These are phyloP conservation scores for Apodemus sylvaticus DNA, from an alignment of 2,113 vertebrate genomes.

Conservation along the genomic window DNA sequence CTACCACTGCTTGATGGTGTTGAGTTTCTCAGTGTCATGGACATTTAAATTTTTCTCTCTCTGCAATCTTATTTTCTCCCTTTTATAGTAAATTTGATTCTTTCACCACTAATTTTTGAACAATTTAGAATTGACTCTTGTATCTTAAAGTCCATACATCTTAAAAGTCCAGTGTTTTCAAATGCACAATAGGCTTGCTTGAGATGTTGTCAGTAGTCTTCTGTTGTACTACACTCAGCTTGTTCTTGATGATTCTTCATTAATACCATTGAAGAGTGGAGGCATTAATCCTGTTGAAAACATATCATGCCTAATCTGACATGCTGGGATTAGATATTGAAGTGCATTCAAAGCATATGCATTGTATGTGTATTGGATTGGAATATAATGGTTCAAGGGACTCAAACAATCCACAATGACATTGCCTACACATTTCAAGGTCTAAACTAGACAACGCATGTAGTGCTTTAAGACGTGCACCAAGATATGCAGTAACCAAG, in stretches of 20 bases:
- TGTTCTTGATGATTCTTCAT: not conserved
- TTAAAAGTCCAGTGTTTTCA: not conserved
- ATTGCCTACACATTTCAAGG: not conserved
- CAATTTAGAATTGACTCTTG: not conserved
- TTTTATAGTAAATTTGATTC: not conserved
- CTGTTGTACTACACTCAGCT: not conserved
- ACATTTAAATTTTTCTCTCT: not conserved
- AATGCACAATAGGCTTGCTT: not conserved
- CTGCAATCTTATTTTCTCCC: not conserved
- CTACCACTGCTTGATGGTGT: not conserved
- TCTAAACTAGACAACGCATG: not conserved
- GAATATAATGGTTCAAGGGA: not conserved
- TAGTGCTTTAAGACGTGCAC: not conserved
- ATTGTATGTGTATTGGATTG: not conserved
- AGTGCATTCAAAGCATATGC: not conserved
- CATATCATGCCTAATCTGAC: not conserved
- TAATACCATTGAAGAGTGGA: not conserved
- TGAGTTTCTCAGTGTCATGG: not conserved
- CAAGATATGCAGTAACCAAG: not conserved
- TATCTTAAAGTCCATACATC: not conserved
- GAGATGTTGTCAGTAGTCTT: not conserved
- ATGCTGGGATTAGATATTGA: not conserved
- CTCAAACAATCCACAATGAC: not conserved
- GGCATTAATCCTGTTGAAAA: not conserved
- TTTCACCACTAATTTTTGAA: not conserved